Evolutionary conservation across 2,797 vertebrate species (phyloP).

Genomic region (Mionectes olivaceus): DNA sequence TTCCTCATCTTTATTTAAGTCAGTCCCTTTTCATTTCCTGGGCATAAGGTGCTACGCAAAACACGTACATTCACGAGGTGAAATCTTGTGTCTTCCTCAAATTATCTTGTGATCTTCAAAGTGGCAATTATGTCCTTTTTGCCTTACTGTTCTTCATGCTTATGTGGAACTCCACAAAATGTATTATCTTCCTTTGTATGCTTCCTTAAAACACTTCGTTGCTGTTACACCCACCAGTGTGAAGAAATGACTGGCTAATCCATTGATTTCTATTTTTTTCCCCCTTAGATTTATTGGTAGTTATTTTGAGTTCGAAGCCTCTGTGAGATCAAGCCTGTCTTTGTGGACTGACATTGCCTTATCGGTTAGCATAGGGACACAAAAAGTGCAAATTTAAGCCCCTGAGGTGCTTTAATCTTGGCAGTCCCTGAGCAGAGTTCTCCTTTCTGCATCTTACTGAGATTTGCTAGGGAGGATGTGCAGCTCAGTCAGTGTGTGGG

Average conservation of each 20-base stretch:
- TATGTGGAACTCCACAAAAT: background rate
- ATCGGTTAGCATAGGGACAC: background rate
- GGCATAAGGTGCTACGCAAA: background rate
- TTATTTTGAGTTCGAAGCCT: constrained; percentile 1
- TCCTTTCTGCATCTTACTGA: constrained; percentile 6
- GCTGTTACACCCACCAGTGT: background rate
- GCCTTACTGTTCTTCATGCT: background rate
- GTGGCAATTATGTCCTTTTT: background rate
- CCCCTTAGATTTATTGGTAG: background rate
- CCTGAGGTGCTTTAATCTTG: constrained; percentile 38
- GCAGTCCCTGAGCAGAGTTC: background rate
- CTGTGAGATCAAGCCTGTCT: background rate
- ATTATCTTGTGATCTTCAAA: background rate
- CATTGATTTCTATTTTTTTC: background rate
- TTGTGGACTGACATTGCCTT: background rate
- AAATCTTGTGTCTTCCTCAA: constrained; percentile 17
- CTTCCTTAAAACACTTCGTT: constrained; percentile 32
- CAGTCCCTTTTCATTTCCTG: constrained; percentile 7
- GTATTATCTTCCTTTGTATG: background rate
- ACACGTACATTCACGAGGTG: background rate
- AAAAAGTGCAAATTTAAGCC: constrained; percentile 33
- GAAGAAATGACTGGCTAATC: background rate
- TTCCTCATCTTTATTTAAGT: constrained; percentile 50
- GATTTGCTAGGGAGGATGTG: constrained; percentile 1
- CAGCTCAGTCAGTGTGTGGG: constrained; percentile 27